phyloP scores from a whole-genome alignment of 30 jellyfish, hydroid and myxozoan species.

The Cassiopea andromeda region DNA sequence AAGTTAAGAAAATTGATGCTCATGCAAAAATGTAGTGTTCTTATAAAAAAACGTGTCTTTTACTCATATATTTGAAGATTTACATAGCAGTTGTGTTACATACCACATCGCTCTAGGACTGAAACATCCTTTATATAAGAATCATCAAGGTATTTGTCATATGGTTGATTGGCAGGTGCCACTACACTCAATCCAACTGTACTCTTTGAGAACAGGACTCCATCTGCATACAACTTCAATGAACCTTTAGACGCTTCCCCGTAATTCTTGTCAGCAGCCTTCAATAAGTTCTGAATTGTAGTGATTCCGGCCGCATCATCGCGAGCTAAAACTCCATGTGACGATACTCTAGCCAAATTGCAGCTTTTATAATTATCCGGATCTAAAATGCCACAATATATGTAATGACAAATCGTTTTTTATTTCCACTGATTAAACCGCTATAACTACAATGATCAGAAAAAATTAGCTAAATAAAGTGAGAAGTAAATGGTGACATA shows the following conservation, averaged over 20 bases:
- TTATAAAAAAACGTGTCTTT: too few species aligned
- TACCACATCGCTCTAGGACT: conserved; percentile 34
- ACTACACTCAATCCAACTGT: conserved; percentile 22
- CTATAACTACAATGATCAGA: too few species aligned
- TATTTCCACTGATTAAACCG: too few species aligned
- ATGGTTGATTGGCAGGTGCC: conserved; percentile 20
- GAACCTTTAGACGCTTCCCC: conserved; percentile 1
- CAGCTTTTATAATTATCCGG: conserved; percentile 38
- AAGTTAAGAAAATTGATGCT: too few species aligned
- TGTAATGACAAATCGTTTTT: not conserved
- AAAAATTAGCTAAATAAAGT: too few species aligned
- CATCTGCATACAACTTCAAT: conserved; percentile 29
- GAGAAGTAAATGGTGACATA: too few species aligned
- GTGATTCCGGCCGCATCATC: conserved; percentile 32
- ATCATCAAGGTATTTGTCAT: conserved; percentile 42
- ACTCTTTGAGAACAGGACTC: conserved; percentile 26
- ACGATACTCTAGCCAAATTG: conserved; percentile 61
- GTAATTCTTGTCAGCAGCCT: conserved; percentile 10
- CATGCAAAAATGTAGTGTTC: too few species aligned
- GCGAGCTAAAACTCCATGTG: conserved; percentile 51
- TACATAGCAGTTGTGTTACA: not conserved
- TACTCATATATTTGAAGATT: too few species aligned
- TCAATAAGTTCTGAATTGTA: conserved; percentile 3
- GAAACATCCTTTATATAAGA: conserved; percentile 30
- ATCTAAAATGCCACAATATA: conserved; percentile 10